phyloP scores from a whole-genome alignment of 2,113 vertebrate species.

The Jaculus jaculus region DNA sequence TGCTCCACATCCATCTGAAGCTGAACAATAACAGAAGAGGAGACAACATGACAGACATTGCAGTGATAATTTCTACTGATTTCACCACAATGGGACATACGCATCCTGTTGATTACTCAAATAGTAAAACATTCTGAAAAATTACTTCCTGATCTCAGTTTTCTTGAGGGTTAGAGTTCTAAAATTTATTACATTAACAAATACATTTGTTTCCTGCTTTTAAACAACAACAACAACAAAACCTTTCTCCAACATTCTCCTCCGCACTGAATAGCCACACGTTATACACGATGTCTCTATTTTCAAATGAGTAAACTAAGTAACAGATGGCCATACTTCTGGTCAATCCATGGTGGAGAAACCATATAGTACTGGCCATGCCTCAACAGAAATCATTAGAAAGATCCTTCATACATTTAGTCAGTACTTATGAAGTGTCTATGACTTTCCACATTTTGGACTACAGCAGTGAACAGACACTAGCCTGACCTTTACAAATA shows the following conservation, averaged over 20 bases:
- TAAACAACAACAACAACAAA: neutral
- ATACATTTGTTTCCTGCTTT: constrained; percentile 84
- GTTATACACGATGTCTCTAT: neutral
- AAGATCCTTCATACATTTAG: constrained; percentile 11
- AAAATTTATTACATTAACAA: constrained; percentile 83
- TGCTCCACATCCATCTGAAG: constrained; percentile 83
- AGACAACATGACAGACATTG: constrained; percentile 85
- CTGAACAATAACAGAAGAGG: constrained; percentile 81
- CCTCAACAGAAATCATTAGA: neutral
- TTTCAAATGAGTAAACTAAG: constrained; percentile 13
- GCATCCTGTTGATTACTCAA: constrained; percentile 89
- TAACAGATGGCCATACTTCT: constrained; percentile 28
- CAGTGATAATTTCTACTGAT: constrained; percentile 85
- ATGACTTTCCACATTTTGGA: neutral
- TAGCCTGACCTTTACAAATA: too few relatives aligned
- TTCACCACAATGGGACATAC: constrained; percentile 78
- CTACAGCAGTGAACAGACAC: neutral
- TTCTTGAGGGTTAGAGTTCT: constrained; percentile 83
- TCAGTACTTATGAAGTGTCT: constrained; percentile 20
- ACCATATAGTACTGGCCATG: neutral
- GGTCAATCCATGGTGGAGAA: neutral
- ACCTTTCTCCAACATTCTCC: constrained; percentile 16
- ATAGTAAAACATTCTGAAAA: constrained; percentile 85
- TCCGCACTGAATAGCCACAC: constrained; percentile 32
- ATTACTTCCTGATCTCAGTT: constrained; percentile 83